Conservation (phyloP, 2,888 invertebrate genomes). For the Hypomecis punctinalis region DNA sequence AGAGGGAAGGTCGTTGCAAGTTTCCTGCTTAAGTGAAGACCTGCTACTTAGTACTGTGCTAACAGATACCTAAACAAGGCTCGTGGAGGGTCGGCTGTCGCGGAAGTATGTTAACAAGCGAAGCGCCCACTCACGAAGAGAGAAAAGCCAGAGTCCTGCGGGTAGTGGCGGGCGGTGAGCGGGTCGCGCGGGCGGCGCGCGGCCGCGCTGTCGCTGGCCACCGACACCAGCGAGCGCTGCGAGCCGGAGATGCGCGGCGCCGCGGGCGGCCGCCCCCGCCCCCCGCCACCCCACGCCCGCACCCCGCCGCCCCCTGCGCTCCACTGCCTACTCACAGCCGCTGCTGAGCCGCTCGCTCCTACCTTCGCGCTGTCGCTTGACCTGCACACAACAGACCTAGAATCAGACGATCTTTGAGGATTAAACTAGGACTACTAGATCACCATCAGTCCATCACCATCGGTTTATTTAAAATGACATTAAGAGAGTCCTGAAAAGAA, state of each 20-base stretch:
- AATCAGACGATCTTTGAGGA: constrained; percentile 20
- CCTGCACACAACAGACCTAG: constrained; percentile 63
- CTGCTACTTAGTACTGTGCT: neutral
- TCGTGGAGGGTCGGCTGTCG: constrained; percentile 53
- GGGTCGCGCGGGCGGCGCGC: constrained; percentile 75
- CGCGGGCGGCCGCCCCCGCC: constrained; percentile 63
- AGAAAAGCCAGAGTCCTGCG: constrained; percentile 79
- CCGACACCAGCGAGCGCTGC: constrained; percentile 82
- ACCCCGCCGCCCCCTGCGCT: constrained; percentile 60
- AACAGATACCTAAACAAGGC: neutral
- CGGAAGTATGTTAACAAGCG: constrained; percentile 75
- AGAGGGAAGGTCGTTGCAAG: neutral
- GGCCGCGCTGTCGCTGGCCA: constrained; percentile 81
- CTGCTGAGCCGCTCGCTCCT: constrained; percentile 83
- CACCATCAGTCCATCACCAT: too few relatives aligned
- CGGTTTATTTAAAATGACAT: too few relatives aligned
- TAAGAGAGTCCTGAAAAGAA: too few relatives aligned
- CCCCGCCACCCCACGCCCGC: constrained; percentile 54
- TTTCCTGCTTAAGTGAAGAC: neutral
- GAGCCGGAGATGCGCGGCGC: constrained; percentile 68
- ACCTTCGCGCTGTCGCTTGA: constrained; percentile 89
- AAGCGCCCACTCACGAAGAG: constrained; percentile 85
- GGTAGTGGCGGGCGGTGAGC: constrained; percentile 68
- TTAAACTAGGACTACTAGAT: neutral
- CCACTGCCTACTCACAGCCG: constrained; percentile 85